Percentiles rank a stretch among this genome's conserved stretches.
Evolutionary conservation across 2,888 invertebrate species (phyloP).

Genomic region (Spatulosminthurus flaviceps): DNA sequence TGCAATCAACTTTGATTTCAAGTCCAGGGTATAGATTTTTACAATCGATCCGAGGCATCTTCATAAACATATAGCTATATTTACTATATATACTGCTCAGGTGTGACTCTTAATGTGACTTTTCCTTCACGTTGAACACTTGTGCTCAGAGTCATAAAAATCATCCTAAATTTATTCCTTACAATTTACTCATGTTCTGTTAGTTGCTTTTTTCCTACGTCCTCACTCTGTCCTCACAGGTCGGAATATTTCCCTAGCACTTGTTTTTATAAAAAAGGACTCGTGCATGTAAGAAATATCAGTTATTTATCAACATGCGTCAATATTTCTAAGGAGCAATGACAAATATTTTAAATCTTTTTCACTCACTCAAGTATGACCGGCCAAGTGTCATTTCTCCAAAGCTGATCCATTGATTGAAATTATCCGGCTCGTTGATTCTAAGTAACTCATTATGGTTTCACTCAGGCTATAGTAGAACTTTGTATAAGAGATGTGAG

Average conservation of each 20-base stretch:
- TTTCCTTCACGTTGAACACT: background rate
- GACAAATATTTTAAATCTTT: conserved; percentile 35
- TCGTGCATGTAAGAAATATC: too few species aligned
- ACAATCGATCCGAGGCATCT: conserved; percentile 18
- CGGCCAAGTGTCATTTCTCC: conserved; percentile 33
- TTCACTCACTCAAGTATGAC: conserved; percentile 26
- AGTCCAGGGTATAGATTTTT: conserved; percentile 15
- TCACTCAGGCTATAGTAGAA: background rate
- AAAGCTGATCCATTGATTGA: conserved; percentile 41
- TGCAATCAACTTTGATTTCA: conserved; percentile 35
- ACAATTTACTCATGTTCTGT: conserved; percentile 7
- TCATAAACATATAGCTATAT: background rate
- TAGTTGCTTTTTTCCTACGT: background rate
- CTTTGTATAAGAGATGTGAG: too few species aligned
- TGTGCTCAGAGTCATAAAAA: conserved; percentile 28
- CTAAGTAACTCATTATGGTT: too few species aligned
- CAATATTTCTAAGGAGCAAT: background rate
- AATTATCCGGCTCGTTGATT: conserved; percentile 32
- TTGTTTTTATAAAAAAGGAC: too few species aligned
- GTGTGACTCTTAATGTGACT: background rate
- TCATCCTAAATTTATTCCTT: conserved; percentile 5
- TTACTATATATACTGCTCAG: conserved; percentile 9
- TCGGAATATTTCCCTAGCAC: background rate
- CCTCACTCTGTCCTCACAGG: background rate
- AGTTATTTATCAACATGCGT: too few species aligned